These are phyloP conservation scores for Taeniopygia guttata DNA, from an alignment of 2,797 vertebrate genomes.

Conservation along the genomic window DNA sequence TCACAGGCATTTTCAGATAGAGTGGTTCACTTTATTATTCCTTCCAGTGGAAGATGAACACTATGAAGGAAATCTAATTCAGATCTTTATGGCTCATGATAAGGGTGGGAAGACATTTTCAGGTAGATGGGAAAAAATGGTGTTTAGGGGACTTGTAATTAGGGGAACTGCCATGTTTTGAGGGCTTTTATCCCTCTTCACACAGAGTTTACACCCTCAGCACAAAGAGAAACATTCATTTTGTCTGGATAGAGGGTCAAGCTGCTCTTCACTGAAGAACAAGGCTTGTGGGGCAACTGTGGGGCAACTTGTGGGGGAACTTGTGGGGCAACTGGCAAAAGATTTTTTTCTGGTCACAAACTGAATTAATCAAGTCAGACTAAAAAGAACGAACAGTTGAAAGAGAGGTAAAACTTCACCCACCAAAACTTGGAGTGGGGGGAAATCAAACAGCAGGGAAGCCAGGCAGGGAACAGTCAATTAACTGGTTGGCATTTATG, in stretches of 20 bases:
- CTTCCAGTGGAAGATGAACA: neutral
- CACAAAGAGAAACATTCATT: neutral
- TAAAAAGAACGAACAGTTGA: neutral
- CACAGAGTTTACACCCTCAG: neutral
- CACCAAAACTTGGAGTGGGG: neutral
- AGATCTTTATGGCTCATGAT: neutral
- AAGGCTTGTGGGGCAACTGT: neutral
- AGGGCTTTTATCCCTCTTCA: neutral
- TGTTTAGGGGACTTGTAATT: neutral
- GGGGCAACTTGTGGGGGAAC: neutral
- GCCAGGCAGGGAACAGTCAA: neutral
- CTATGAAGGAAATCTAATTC: neutral
- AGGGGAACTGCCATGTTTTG: neutral
- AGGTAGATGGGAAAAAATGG: neutral
- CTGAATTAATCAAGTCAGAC: neutral
- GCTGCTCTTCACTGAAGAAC: neutral
- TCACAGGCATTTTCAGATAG: neutral
- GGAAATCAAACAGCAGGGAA: neutral
- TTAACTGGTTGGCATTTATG: constrained; percentile 23
- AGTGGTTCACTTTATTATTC: neutral
- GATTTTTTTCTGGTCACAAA: neutral
- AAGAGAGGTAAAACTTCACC: neutral
- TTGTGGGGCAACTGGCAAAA: neutral
- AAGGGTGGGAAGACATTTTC: neutral
- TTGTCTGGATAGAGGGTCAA: neutral